Evolutionary conservation across 2,888 invertebrate genomes (phyloP), one percentile per base, ranked within the genome.

Genomic region (Agapetus fuscipes): DNA sequence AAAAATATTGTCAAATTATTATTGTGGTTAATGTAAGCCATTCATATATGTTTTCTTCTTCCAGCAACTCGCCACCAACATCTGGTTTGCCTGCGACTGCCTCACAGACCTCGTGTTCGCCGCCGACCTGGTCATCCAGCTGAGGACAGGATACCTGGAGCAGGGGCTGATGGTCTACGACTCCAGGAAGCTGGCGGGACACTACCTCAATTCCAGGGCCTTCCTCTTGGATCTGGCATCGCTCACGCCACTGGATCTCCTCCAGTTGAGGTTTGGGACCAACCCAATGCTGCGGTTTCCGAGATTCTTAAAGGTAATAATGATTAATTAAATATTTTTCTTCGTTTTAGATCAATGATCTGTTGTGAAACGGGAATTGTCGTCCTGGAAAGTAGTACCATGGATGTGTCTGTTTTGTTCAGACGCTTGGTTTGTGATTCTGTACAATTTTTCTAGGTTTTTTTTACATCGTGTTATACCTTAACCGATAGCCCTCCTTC

Each of bases 141-240:
- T 95, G 52, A 74, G 95, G 49, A 95, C 95, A 30, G 95, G 95
- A 12, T 95, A 94, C 61, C 68, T 95, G 54, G 94, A 95, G 61
- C 91, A 91, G 58, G 95, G 93, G 27, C 76, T 94, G 13, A 90
- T 94, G 84, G 86, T 95, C 28, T 93, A 90, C 66, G 87, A 95
- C 60, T 83, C 83, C 45, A 83, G 76, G 57, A 94, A 94, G 59
- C 70, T 95, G 46, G 89, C 93, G 39, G 80, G 80, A 49, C 91
- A 93, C 60, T 95, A 95, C 62, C 67, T 90, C 49, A 75, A 78
- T 49, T 91, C 93, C 17, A 78, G 81, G 52, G 76, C 83, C 49
- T 94, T 95, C 59, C 68, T 88, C 28, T 66, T 93, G 51, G 95
- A 95, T 64, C 66, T 93, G 48, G 66, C 81, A 25, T 80, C 90